phyloP scores from a whole-genome alignment of 2,113 vertebrate genomes.

The Sphyrna mokarran region DNA sequence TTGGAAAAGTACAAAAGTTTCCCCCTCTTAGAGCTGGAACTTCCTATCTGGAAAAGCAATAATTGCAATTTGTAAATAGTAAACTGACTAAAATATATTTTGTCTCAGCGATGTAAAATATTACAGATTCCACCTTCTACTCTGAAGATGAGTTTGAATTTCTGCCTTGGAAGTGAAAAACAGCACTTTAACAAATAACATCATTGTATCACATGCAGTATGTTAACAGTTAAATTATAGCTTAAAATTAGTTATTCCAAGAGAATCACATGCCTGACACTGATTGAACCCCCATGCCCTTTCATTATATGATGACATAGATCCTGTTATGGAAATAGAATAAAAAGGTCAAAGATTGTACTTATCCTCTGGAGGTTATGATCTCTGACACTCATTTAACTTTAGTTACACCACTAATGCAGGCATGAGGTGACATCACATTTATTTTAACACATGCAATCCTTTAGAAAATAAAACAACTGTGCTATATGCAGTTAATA shows the following conservation, averaged over 20 bases:
- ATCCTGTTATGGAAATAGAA: conserved; percentile 2
- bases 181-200: not conserved
- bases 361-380: not conserved
- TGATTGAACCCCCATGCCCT: not conserved
- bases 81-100: not conserved
- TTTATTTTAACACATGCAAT: not conserved
- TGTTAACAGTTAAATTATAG: not conserved
- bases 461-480: not conserved
- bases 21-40: not conserved
- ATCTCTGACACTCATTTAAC: not conserved
- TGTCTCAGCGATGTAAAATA: not conserved
- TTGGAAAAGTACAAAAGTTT: not conserved
- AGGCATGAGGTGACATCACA: not conserved
- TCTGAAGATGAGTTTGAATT: not conserved
- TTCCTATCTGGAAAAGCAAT: not conserved
- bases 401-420: not conserved
- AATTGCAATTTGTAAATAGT: not conserved
- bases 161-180: not conserved
- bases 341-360: conserved; percentile 9
- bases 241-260: not conserved
- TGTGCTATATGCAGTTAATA: not conserved
- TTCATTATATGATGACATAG: not conserved
- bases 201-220: not conserved
- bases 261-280: not conserved
- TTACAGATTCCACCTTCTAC: not conserved